Percentiles rank a stretch among this genome's conserved stretches.
Conservation (phyloP, 2,888 invertebrate genomes). For the Dromius quadrimaculatus region DNA sequence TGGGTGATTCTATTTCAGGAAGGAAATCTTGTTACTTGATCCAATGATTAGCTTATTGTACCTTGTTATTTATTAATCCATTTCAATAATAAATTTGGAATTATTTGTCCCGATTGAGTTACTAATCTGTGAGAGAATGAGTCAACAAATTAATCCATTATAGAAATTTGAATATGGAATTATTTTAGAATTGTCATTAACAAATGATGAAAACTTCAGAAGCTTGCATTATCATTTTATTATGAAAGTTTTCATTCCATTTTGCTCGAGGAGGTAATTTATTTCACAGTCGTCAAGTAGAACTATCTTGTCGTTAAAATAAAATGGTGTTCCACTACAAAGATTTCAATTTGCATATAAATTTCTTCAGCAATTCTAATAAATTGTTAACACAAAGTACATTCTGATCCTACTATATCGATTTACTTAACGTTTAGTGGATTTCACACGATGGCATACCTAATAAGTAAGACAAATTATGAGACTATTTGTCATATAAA, state of each 20-base stretch:
- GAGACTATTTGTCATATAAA: slow-evolving; percentile 27
- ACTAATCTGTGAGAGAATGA: no score
- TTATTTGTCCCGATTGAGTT: no score
- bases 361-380: slow-evolving; percentile 13
- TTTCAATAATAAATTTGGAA: slow-evolving; percentile 28
- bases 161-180: no score
- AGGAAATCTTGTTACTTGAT: no score
- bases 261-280: no score
- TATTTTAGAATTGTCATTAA: no score
- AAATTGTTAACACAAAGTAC: slow-evolving; percentile 20
- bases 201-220: no score
- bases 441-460: slow-evolving; percentile 15
- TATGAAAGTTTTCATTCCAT: no score
- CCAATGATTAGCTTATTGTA: slow-evolving; percentile 26
- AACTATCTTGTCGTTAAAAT: background rate
- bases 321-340: background rate
- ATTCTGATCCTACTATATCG: slow-evolving; percentile 3
- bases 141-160: no score
- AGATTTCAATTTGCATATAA: slow-evolving; percentile 1
- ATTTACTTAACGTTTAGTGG: slow-evolving; percentile 21
- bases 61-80: slow-evolving; percentile 16
- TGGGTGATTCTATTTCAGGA: no score
- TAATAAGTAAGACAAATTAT: slow-evolving; percentile 40
- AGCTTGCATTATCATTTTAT: no score
- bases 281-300: background rate